Base-by-base conservation (phyloP, 2,888 invertebrate species). In the Dastarcus helophoroides region DNA sequence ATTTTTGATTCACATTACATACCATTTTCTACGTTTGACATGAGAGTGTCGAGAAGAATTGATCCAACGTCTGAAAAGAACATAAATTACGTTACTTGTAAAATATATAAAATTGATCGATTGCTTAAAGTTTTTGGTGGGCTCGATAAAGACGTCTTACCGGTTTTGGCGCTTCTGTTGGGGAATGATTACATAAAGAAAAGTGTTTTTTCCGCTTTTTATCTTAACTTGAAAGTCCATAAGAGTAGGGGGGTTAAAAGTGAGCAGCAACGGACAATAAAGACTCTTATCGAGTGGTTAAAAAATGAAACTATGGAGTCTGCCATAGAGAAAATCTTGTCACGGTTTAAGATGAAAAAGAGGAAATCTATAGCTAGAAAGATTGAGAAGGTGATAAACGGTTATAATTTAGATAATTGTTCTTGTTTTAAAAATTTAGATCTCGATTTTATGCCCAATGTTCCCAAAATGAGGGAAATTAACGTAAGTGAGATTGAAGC, bases 161-260 rank as follows among this genome's bases (percentile, higher is more conserved):
- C 90, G 0, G 53, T 94, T 12, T 67, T 89, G 38, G 85, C 88
- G 1, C 79, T 83, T 1, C 54, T 93, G 17, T 62, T 91, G 4
- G 94, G 93, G 2, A 94, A 94, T 64, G 94, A 94, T 60, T 91
- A 82, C 60, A 76, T 90, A 5, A 67, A 76, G 21, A 68, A 68
- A 35, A 64, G 62, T 3, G 65, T 70, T 0, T 88, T 90, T 50
- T 64, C 63, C 2, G 70, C 73, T 40, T 88, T 91, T 54, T 82
- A 78, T 48, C 57, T 65, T 0, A 71, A 76, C 29, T 52, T 81
- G 4, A 74, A 73, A 51, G 46, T 76, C 19, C 68, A 70, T 5
- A 72, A 70, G 46, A 65, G 61, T 25, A 65, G 62, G 37, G 64
- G 60, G 35, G 46, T 37, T 17, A 66, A 66, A 24, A 73, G 71